Conservation (phyloP, 2,113 vertebrate genomes). For the Gopherus evgoodei region DNA sequence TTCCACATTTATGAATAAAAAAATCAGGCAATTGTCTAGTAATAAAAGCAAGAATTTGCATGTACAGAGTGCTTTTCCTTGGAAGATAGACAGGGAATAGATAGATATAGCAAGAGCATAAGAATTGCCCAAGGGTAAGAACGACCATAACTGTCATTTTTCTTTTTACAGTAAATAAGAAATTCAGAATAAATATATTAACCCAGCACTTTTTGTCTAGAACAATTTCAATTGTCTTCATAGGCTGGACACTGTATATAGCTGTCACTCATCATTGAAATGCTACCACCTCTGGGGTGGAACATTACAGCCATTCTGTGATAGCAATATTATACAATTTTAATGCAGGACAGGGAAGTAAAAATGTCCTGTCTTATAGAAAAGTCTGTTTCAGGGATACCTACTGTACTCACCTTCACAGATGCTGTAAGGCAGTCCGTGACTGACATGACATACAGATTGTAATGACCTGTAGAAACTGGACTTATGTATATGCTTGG, state of each 20-base stretch:
- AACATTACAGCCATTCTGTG: neutral
- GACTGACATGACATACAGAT: neutral
- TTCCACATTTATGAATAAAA: neutral
- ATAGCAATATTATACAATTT: neutral
- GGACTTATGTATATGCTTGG: constrained; percentile 4
- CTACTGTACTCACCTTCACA: neutral
- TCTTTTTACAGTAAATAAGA: constrained; percentile 1
- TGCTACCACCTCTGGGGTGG: neutral
- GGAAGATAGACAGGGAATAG: neutral
- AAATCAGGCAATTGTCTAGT: neutral
- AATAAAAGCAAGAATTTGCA: neutral
- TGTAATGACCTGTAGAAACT: neutral
- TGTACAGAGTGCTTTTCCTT: neutral
- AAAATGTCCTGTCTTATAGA: neutral
- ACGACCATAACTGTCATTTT: neutral
- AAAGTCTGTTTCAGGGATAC: neutral
- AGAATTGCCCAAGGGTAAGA: constrained; percentile 18
- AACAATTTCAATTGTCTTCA: neutral
- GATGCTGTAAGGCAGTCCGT: neutral
- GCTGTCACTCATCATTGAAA: neutral
- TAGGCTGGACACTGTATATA: neutral
- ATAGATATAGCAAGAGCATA: constrained; percentile 5
- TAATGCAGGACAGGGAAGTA: neutral
- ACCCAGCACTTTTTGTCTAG: neutral
- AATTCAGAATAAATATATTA: neutral